Evolutionary conservation across 2,888 invertebrate genomes (phyloP), one percentile per base, ranked within the genome.

Genomic region (Cantharis lateralis): DNA sequence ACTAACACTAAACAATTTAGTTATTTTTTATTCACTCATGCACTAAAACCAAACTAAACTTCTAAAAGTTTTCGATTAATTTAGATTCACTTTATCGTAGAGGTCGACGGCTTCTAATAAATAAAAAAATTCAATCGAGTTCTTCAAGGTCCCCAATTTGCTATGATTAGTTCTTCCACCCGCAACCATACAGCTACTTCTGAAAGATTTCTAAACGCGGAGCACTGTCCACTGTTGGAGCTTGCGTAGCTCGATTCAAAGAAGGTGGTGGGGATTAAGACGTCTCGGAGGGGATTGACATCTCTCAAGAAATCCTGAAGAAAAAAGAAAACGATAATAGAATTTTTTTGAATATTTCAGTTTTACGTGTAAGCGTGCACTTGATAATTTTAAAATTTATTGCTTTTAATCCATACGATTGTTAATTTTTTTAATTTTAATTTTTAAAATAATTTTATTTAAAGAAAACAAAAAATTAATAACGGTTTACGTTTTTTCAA

Each of bases 251-350:
- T 83, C 78, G 77, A 78, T 68, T 78, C 74, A 83, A 84, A 84
- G 84, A 84, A 82, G 79, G 81, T 84, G 82, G 84, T 82, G 85
- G 87, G 86, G 85, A 71, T 82, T 82, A 84, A 84, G 84, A 84
- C 83, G 83, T 83, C 83, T 82, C 82, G 80, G 83, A 83, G 83
- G 84, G 84, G 84, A 80, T 78, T 80, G 81, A 81, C 82, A 81
- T 82, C 83, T 82, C 82, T 78, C 78, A 83, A 84, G 83, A 84
- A 84, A 83, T 81, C 61, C 80, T 78, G 71, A 81, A 83, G 80
- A 81, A 83, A 74, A 74, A 69, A 71, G 82, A 75, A 76, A 76
- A 72, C 69, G 72, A 64, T 72, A 72, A 63, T 62, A 72, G 69
- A 74, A 71, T 63, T 71, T 68, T 18, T 15, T 71, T 15, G 28